Conservation (phyloP, 1,140 invertebrate genomes). For the Helicorthomorpha holstii region DNA sequence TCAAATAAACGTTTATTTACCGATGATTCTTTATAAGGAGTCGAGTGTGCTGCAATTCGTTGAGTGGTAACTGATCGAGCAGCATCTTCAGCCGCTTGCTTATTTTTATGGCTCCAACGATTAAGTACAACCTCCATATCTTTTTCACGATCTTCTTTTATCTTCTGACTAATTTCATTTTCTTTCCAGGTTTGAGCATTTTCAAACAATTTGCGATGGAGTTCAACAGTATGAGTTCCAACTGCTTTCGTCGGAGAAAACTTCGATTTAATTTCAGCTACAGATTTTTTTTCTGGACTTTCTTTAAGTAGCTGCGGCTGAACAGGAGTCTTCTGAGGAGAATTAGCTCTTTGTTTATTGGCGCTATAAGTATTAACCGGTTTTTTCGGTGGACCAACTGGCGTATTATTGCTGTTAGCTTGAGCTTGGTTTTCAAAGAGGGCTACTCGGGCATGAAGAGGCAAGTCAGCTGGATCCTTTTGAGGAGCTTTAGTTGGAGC, state of each 20-base stretch:
- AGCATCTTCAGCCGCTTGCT: not conserved
- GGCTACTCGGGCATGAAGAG: conserved; percentile 21
- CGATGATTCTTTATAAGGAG: not conserved
- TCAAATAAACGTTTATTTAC: not conserved
- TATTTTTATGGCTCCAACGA: conserved; percentile 19
- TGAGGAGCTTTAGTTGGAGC: not conserved
- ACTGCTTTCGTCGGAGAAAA: not conserved
- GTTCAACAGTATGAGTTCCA: not conserved
- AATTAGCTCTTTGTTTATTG: not conserved
- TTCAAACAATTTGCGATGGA: conserved; percentile 21
- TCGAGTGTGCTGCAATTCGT: too few species aligned
- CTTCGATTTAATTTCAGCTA: not conserved
- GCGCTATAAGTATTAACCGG: not conserved
- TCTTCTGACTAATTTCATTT: conserved; percentile 16
- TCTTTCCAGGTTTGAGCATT: conserved; percentile 14
- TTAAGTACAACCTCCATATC: conserved; percentile 22
- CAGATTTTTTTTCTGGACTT: too few species aligned
- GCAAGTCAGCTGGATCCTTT: conserved; percentile 13
- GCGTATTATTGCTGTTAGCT: conserved; percentile 7
- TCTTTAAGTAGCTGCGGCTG: too few species aligned
- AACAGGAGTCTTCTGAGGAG: too few species aligned
- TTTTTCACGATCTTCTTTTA: conserved; percentile 19
- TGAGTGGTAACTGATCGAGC: not conserved
- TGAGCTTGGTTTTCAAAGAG: conserved; percentile 19
- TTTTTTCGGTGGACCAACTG: not conserved